Evolutionary conservation across 2,113 vertebrate species (phyloP), one percentile per base, ranked within the genome.

Genomic region (Triplophysa dalaica): DNA sequence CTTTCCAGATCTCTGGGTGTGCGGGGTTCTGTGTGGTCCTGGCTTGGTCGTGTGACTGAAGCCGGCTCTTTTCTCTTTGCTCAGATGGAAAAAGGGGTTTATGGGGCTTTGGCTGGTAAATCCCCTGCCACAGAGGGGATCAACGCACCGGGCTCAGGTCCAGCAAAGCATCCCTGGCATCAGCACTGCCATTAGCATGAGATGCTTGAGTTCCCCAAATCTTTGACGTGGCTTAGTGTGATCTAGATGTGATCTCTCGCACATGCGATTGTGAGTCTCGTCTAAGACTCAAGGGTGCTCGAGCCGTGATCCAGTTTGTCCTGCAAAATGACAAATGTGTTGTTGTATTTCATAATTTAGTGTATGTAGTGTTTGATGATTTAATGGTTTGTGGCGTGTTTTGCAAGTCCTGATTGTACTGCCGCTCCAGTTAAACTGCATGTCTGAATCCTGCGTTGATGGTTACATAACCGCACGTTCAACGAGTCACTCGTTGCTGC

Each of bases 391-490:
- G 1, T 0, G 29, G 11, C 19, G 24, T 60, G 10, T 56, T 64
- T 24, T 29, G 1, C 52, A 5, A 22, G 33, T 78, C 21, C 70
- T 78, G 62, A 41, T 41, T 76, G 75, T n/a, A 16, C 26, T 67
- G 50, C 69, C n/a, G 29, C 72, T 76, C 66, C 52, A 76, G 70
- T 64, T 81, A 60, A 84, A 70, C 70, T 76, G 52, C 67, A 1
- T 54, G 65, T 62, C 38, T 77, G 61, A 82, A 70, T 45, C 64
- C 62, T 24, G 48, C 78, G 78, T 81, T 76, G 66, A 66, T 65
- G 58, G 75, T 85, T 83, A 79, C 70, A 79, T 85, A 85, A 85
- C 63, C 9, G 17, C 58, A 66, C 62, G 58, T 80, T 73, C 81
- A 65, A 68, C 58, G 50, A 83, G 75, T 78, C 50, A 10, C 64